phyloP scores from a whole-genome alignment of 2,888 invertebrate genomes.

The Heterodera filipjevi region DNA sequence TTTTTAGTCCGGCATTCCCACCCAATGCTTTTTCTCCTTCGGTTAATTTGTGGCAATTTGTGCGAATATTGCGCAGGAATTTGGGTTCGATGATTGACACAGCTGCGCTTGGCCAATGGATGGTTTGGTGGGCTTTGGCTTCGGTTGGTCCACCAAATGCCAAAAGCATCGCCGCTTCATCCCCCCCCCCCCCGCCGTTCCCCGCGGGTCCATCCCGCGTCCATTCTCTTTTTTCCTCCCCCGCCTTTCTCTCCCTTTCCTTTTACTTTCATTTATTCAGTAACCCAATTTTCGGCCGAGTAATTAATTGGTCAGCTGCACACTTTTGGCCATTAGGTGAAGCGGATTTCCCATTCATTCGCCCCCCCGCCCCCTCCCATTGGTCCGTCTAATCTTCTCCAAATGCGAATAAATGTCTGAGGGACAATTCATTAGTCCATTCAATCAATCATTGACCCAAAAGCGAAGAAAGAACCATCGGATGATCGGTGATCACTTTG shows the following conservation, averaged over 20 bases:
- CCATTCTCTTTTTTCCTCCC: neutral
- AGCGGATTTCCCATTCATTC: neutral
- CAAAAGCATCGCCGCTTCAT: neutral
- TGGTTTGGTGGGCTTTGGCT: neutral
- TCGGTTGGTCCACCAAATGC: neutral
- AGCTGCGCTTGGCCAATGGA: neutral
- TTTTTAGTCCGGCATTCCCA: neutral
- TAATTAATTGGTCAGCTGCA: neutral
- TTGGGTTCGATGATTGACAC: neutral
- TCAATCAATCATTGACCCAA: neutral
- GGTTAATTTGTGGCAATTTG: neutral
- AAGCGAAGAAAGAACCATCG: neutral
- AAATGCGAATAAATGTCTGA: conserved; percentile 2
- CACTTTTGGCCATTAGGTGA: neutral
- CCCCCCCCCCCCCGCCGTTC: neutral
- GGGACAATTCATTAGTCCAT: neutral
- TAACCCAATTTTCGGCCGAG: neutral
- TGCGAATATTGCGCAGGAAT: neutral
- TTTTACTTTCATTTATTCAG: conserved; percentile 1
- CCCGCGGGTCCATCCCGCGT: too few species aligned
- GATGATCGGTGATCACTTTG: neutral
- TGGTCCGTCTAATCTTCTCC: neutral
- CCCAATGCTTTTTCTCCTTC: neutral
- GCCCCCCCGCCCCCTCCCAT: neutral
- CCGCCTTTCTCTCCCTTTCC: neutral